A percentile compares a stretch with the other conserved stretches of the same genome.
These are phyloP conservation scores for Silurus asotus DNA, from an alignment of 2,113 vertebrate species.

Conservation along the genomic window DNA sequence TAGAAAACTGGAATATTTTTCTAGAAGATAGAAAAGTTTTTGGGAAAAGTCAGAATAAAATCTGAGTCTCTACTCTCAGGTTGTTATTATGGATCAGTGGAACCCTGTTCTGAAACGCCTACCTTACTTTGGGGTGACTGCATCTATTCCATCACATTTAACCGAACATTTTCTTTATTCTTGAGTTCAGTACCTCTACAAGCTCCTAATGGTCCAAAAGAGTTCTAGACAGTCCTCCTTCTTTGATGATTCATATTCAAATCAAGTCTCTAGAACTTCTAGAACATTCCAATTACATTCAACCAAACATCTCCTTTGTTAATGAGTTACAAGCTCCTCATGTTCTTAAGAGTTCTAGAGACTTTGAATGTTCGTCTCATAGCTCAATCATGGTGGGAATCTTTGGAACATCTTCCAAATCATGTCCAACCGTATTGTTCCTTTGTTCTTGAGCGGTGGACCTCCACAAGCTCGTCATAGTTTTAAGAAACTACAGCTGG, in stretches of 20 bases:
- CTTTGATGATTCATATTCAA: not conserved
- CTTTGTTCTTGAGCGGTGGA: not conserved
- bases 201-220: not conserved
- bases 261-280: not conserved
- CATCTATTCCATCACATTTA: not conserved
- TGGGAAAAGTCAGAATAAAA: not conserved
- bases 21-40: too few species aligned
- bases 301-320: too few species aligned
- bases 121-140: not conserved
- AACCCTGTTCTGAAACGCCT: not conserved
- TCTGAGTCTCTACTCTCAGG: not conserved
- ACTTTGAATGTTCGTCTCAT: too few species aligned
- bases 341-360: too few species aligned
- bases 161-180: not conserved
- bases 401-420: too few species aligned
- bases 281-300: not conserved
- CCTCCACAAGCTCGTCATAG: not conserved
- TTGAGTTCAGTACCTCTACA: not conserved
- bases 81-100: constrained; percentile 6
- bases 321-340: too few species aligned
- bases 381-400: too few species aligned
- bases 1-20: not conserved
- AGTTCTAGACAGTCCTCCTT: not conserved
- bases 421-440: not conserved
- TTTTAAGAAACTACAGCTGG: not conserved